Evolutionary conservation across 2,113 vertebrate species (phyloP).

Genomic region (Lynx canadensis): DNA sequence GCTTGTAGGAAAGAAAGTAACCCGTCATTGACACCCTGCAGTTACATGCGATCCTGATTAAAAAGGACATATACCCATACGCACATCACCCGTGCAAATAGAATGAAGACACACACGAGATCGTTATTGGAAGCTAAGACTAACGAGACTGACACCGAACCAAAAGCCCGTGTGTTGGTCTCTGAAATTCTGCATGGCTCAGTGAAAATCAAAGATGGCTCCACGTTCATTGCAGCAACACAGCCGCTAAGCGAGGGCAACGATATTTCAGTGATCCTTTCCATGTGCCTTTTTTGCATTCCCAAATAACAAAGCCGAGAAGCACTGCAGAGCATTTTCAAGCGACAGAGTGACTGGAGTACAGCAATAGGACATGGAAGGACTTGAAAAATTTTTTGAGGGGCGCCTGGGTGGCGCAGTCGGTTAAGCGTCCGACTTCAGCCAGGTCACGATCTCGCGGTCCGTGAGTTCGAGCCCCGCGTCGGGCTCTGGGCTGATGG

Average conservation of each 20-base stretch:
- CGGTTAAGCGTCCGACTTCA: too few relatives aligned
- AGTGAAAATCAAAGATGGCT: background rate
- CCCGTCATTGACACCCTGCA: background rate
- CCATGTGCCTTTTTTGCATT: background rate
- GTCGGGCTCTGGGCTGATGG: too few relatives aligned
- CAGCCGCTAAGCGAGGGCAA: background rate
- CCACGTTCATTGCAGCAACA: background rate
- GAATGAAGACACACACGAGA: background rate
- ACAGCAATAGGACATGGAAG: background rate
- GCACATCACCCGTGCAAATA: background rate
- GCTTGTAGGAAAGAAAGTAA: conserved; percentile 11
- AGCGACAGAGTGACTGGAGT: background rate
- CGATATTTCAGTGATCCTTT: background rate
- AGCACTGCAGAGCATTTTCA: background rate
- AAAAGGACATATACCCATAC: background rate
- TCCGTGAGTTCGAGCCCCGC: too few relatives aligned
- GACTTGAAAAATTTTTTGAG: background rate
- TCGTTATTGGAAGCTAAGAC: background rate
- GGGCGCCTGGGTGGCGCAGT: too few relatives aligned
- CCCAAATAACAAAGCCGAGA: background rate
- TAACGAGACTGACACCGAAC: background rate
- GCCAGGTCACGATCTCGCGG: too few relatives aligned
- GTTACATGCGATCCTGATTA: background rate
- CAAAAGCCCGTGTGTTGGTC: background rate
- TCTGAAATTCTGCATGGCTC: background rate